phyloP scores from a whole-genome alignment of 2,888 invertebrate genomes.

The Heliothis peltigera region DNA sequence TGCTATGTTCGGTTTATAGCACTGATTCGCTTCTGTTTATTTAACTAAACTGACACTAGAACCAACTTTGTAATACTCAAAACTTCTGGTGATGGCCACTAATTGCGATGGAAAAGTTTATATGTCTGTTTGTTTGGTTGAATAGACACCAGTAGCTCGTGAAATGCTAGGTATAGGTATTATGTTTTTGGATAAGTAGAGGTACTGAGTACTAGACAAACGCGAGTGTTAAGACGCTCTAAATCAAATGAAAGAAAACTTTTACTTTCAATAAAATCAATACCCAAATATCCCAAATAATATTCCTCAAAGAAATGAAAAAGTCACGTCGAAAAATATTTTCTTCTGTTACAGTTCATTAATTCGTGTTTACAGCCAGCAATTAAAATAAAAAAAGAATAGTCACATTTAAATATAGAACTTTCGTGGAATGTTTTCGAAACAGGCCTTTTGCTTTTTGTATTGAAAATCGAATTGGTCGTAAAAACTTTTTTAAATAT shows the following conservation, averaged over 20 bases:
- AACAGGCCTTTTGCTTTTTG: conserved; percentile 18
- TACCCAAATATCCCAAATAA: neutral
- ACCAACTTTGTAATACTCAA: neutral
- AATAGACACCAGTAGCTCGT: too few relatives aligned
- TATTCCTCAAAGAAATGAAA: conserved; percentile 20
- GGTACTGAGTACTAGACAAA: too few relatives aligned
- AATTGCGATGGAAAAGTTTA: conserved; percentile 1
- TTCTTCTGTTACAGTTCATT: conserved; percentile 51
- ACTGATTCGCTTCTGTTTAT: conserved; percentile 26
- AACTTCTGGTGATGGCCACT: neutral
- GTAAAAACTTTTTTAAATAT: conserved; percentile 13
- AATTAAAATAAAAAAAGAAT: conserved; percentile 51
- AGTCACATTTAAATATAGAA: conserved; percentile 45
- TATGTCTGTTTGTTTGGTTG: neutral
- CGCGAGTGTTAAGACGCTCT: too few relatives aligned
- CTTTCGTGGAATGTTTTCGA: conserved; percentile 25
- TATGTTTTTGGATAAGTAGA: too few relatives aligned
- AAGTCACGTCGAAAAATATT: too few relatives aligned
- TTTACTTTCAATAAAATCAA: conserved; percentile 11
- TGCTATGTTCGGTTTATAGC: conserved; percentile 33
- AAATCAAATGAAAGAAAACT: neutral
- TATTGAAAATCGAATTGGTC: conserved; percentile 37
- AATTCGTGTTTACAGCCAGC: conserved; percentile 43
- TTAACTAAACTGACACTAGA: conserved; percentile 17
- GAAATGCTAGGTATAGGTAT: too few relatives aligned